These are phyloP conservation scores for Notiomystis cincta DNA, from an alignment of 2,113 vertebrate species.

Conservation along the genomic window DNA sequence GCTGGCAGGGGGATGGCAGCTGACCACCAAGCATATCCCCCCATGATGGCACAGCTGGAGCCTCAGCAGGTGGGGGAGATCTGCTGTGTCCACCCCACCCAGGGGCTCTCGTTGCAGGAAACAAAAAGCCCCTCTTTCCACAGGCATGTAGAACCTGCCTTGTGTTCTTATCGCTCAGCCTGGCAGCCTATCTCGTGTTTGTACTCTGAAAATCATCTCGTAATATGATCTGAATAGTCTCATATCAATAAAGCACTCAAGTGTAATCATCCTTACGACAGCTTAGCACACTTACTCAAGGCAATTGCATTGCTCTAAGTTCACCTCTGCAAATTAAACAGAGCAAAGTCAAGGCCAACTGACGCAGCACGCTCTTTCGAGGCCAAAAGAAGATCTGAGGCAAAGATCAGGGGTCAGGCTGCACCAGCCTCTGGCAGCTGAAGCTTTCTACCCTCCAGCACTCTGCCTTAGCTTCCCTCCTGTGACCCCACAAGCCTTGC, in stretches of 20 bases:
- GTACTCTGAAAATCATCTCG: not conserved
- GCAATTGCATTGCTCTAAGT: not conserved
- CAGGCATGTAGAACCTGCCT: not conserved
- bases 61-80: not conserved
- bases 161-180: not conserved
- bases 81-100: rapidly evolving
- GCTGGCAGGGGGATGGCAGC: not conserved
- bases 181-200: not conserved
- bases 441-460: not conserved
- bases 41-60: rapidly evolving
- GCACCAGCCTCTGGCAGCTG: not conserved
- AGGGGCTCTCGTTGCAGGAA: not conserved
- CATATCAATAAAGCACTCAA: not conserved
- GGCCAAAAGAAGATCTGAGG: not conserved
- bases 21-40: not conserved
- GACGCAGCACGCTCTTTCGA: rapidly evolving
- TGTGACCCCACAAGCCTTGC: not conserved
- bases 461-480: not conserved
- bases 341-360: not conserved
- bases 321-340: not conserved
- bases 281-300: not conserved
- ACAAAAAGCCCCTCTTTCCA: not conserved
- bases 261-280: not conserved
- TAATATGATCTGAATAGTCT: not conserved
- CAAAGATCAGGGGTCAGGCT: constrained; percentile 26